Evolutionary conservation across 2,797 vertebrate species (phyloP), one percentile per base, ranked within the genome.

Genomic region (Choloepus didactylus): DNA sequence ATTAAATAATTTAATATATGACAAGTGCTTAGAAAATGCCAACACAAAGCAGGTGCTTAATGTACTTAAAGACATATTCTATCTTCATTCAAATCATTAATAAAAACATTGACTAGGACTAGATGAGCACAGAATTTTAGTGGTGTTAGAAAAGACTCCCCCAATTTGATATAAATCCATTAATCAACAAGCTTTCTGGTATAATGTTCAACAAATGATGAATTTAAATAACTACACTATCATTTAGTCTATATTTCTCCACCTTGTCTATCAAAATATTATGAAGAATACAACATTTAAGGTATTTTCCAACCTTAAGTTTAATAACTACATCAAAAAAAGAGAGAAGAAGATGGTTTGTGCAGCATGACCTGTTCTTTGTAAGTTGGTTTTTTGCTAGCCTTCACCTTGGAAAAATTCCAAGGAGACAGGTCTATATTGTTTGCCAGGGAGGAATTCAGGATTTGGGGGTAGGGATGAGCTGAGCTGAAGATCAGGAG

Each of bases 281-380:
- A 49, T 38, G 67, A 80, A 23, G 85, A 82, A 62, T 62, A 41
- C 18, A 85, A 64, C 9, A 14, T 19, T 38, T 59, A 49, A 76
- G 46, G 5, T 46, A 5, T 25, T 95, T 93, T 91, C 54, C 19
- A n/a, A 79, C 84, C 31, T 86, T 90, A 62, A 73, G 46, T 62
- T 12, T 35, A 69, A 82, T 15, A 38, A 60, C 27, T 54, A 54
- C 12, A 15, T 54, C 14, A 11, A 54, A 56, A 18, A 16, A n/a
- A 87, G 49, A 3, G 80, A 90, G 9, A 27, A 11, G 9, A 86
- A 89, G 31, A 38, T 25, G 15, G 54, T 56, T 59, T 88, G 9
- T 12, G 29, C 38, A 25, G 35, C 18, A 35, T 64, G 44, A 86
- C 66, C 75, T 91, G 54, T 66, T 86, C 12, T 4, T 54, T 49